These are phyloP conservation scores for Lasaia peninsularis DNA, from an alignment of 1,140 invertebrate species.

Conservation along the genomic window DNA sequence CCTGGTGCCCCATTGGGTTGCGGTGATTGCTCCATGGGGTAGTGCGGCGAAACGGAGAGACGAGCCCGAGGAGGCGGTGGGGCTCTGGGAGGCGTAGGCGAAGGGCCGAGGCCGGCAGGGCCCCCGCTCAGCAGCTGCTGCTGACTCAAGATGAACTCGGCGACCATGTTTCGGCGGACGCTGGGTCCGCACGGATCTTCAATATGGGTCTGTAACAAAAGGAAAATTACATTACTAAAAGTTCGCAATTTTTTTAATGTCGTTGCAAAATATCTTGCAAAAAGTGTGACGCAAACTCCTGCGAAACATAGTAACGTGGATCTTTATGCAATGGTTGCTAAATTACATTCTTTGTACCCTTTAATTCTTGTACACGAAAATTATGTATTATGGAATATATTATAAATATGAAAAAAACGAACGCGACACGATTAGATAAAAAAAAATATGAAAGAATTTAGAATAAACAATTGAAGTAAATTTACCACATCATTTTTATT, in stretches of 20 bases:
- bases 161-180: conserved; percentile 89
- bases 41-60: conserved; percentile 65
- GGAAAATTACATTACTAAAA: conserved; percentile 51
- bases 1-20: conserved; percentile 56
- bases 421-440: too few relatives aligned
- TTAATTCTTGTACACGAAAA: conserved; percentile 32
- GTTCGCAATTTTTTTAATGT: conserved; percentile 49
- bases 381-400: too few relatives aligned
- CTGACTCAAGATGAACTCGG: conserved; percentile 87
- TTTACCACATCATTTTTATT: too few relatives aligned
- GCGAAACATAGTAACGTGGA: conserved; percentile 57
- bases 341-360: conserved; percentile 56
- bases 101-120: conserved; percentile 46
- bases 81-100: conserved; percentile 42
- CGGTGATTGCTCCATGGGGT: conserved; percentile 59
- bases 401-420: too few relatives aligned
- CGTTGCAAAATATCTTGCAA: conserved; percentile 62
- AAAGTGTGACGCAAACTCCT: conserved; percentile 61
- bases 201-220: conserved; percentile 71
- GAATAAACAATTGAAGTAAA: too few relatives aligned
- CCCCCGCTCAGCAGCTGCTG: conserved; percentile 78
- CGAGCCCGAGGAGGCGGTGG: conserved; percentile 53
- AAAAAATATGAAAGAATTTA: too few relatives aligned
- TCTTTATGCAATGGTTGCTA: conserved; percentile 64
- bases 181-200: conserved; percentile 70